Evolutionary conservation across 2,113 vertebrate genomes (phyloP).

Genomic region (Corythaeola cristata): DNA sequence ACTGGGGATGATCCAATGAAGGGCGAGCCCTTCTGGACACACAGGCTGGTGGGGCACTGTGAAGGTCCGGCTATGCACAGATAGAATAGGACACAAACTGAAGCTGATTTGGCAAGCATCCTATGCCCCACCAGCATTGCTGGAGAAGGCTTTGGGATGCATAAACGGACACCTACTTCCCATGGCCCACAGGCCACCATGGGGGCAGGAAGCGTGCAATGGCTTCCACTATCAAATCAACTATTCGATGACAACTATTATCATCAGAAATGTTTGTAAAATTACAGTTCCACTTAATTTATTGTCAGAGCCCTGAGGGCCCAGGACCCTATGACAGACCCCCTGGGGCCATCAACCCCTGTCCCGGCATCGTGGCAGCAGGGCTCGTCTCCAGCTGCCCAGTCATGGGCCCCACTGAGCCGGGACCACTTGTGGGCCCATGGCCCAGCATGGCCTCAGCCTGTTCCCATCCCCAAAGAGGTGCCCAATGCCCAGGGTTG

Average conservation of each 20-base stretch:
- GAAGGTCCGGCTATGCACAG: not conserved
- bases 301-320: not conserved
- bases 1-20: not conserved
- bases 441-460: rapidly evolving
- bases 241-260: not conserved
- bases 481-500: not conserved
- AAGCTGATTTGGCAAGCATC: not conserved
- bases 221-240: not conserved
- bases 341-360: not conserved
- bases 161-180: not conserved
- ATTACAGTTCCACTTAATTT: not conserved
- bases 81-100: not conserved
- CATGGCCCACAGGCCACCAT: rapidly evolving
- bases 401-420: rapidly evolving
- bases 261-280: not conserved
- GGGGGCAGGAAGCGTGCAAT: rapidly evolving
- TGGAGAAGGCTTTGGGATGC: not conserved
- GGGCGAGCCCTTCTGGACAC: not conserved
- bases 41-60: not conserved
- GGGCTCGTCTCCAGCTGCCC: not conserved
- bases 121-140: not conserved
- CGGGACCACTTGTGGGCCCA: no score
- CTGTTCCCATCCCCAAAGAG: not conserved
- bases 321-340: not conserved
- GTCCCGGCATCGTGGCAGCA: not conserved